Evolutionary conservation across 2,888 invertebrate genomes (phyloP).

Genomic region (Diogma glabrata): DNA sequence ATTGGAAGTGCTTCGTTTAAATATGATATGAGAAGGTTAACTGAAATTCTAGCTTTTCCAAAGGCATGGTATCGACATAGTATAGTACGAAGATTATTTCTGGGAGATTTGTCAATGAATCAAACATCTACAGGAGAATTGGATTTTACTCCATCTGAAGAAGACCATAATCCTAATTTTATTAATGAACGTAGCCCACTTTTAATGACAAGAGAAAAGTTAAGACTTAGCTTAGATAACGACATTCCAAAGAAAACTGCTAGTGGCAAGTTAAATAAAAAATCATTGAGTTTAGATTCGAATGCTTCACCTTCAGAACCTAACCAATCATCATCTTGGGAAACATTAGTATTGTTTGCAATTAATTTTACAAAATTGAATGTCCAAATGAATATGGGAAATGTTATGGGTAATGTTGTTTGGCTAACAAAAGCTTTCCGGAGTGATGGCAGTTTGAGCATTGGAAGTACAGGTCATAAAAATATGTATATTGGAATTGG

Average conservation of each 20-base stretch:
- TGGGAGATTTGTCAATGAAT: slow-evolving; percentile 76
- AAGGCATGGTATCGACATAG: slow-evolving; percentile 97
- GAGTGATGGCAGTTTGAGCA: slow-evolving; percentile 82
- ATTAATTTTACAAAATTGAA: slow-evolving; percentile 93
- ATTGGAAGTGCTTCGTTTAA: slow-evolving; percentile 95
- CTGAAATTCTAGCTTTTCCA: slow-evolving; percentile 95
- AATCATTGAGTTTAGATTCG: slow-evolving; percentile 45
- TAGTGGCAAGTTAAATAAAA: slow-evolving; percentile 40
- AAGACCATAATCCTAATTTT: neutral
- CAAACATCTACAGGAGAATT: slow-evolving; percentile 18
- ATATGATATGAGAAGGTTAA: slow-evolving; percentile 94
- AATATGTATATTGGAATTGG: slow-evolving; percentile 84
- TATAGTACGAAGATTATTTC: slow-evolving; percentile 82
- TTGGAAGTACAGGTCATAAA: slow-evolving; percentile 88
- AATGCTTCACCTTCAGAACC: slow-evolving; percentile 46
- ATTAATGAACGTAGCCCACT: slow-evolving; percentile 26
- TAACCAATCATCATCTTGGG: slow-evolving; percentile 73
- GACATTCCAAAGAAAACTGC: slow-evolving; percentile 36
- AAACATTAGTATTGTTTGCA: slow-evolving; percentile 89
- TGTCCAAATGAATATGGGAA: slow-evolving; percentile 99
- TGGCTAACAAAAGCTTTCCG: slow-evolving; percentile 90
- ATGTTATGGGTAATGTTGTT: slow-evolving; percentile 96
- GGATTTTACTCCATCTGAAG: slow-evolving; percentile 17
- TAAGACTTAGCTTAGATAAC: slow-evolving; percentile 43
- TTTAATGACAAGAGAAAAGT: slow-evolving; percentile 40